phyloP scores from a whole-genome alignment of 2,113 vertebrate genomes.

The Urocynchramus pylzowi region DNA sequence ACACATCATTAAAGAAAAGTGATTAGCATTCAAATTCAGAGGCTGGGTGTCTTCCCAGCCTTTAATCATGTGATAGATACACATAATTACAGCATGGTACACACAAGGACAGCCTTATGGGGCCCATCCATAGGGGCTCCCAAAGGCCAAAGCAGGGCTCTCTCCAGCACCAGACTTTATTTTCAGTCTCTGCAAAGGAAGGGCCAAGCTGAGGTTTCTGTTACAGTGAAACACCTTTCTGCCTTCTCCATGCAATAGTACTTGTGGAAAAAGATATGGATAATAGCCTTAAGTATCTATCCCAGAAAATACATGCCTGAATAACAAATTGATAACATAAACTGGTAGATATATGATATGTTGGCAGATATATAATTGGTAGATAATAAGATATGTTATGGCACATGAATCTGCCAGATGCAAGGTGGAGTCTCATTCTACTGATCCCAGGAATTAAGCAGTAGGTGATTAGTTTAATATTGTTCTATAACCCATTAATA shows the following conservation, averaged over 20 bases:
- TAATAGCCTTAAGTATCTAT: not conserved
- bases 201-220: not conserved
- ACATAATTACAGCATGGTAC: not conserved
- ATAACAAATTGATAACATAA: not conserved
- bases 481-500: not conserved
- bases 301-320: not conserved
- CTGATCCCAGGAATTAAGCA: not conserved
- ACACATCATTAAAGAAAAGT: not conserved
- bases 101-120: not conserved
- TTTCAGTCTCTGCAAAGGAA: not conserved
- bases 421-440: not conserved
- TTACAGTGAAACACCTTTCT: not conserved
- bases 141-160: not conserved
- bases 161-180: not conserved
- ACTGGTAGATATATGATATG: not conserved
- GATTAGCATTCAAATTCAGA: not conserved
- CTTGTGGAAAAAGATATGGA: not conserved
- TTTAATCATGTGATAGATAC: not conserved
- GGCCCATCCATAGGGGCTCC: not conserved
- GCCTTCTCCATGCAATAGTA: not conserved
- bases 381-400: too few relatives aligned
- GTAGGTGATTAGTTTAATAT: not conserved
- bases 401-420: fast-evolving
- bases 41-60: not conserved
- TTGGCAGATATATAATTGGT: too few relatives aligned